Base-by-base conservation (phyloP, 2,797 vertebrate genomes). In the Pseudochaenichthys georgianus region DNA sequence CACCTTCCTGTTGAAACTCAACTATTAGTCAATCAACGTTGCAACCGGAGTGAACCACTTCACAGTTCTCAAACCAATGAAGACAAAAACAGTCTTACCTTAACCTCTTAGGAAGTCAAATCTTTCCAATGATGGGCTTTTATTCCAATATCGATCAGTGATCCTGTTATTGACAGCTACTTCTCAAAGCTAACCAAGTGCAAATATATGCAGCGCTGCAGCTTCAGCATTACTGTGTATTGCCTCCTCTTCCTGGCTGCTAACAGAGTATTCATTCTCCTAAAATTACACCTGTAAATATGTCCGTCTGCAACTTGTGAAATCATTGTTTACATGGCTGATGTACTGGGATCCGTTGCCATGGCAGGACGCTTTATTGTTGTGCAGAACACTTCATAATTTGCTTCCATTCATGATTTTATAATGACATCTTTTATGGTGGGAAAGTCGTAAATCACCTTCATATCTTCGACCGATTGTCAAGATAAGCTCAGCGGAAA, bases 1-100 rank as follows among this genome's bases (percentile, higher is more conserved):
- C 75, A 81, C 55, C 81, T 80, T 82, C 55, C 53, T 67, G 9
- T 73, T 12, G 80, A 83, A 70, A 70, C 73, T 86, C 75, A 74
- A 70, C n/a, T 57, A 42, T 45, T 74, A 60, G 67, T 53, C 47
- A 73, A 77, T 73, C 64, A 75, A 73, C 75, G n/a, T n/a, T n/a
- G n/a, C n/a, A n/a, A n/a, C n/a, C n/a, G n/a, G 42, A 66, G 21
- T 41, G 43, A 83, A 66, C 16, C 38, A 31, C 46, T 69, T 53
- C 75, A 73, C 53, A 73, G 63, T 77, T 69, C 55, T 64, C 43
- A 53, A 59, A 67, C 48, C 19, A 59, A 2, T 28, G 21, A 51
- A 54, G 41, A 46, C 63, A 5, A 34, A 64, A 53, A 57, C 31
- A 5, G 34, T 17, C 16, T 50, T 55, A 43, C 28, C 28, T 28